Conservation (phyloP, 2,113 vertebrate species). For the Oncorhynchus nerka region DNA sequence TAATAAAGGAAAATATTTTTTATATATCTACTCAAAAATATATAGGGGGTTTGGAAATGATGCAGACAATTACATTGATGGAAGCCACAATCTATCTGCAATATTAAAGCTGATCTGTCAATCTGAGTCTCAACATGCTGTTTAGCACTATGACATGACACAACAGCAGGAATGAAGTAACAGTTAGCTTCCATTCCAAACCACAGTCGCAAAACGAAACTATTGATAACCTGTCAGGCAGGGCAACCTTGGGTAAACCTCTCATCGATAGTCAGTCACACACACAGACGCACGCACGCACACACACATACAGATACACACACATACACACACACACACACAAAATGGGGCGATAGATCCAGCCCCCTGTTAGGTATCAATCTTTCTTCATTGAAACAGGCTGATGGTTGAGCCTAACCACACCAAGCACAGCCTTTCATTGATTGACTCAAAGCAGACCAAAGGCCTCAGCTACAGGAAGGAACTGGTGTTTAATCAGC, state of each 20-base stretch:
- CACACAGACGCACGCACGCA: too few relatives aligned
- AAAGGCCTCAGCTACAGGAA: constrained; percentile 20
- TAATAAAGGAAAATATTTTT: too few relatives aligned
- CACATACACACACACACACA: too few relatives aligned
- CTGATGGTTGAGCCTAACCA: constrained; percentile 23
- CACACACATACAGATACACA: too few relatives aligned
- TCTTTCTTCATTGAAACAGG: constrained; percentile 35
- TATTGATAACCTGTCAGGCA: constrained; percentile 21
- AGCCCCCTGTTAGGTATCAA: constrained; percentile 40
- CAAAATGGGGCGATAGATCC: constrained; percentile 23
- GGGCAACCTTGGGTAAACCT: constrained; percentile 41
- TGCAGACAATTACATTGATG: too few relatives aligned
- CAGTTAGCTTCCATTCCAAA: not conserved
- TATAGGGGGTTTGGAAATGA: too few relatives aligned
- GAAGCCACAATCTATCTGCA: too few relatives aligned
- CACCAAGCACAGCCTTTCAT: constrained; percentile 46
- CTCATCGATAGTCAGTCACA: constrained; percentile 11
- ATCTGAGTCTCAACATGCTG: too few relatives aligned
- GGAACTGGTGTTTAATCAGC: constrained; percentile 31
- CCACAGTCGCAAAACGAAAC: constrained; percentile 21
- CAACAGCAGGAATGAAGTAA: not conserved
- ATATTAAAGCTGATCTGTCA: too few relatives aligned
- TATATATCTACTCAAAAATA: too few relatives aligned
- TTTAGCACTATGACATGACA: not conserved
- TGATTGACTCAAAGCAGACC: constrained; percentile 35